Evolutionary conservation across 2,797 vertebrate genomes (phyloP).

Genomic region (Mus spretus): DNA sequence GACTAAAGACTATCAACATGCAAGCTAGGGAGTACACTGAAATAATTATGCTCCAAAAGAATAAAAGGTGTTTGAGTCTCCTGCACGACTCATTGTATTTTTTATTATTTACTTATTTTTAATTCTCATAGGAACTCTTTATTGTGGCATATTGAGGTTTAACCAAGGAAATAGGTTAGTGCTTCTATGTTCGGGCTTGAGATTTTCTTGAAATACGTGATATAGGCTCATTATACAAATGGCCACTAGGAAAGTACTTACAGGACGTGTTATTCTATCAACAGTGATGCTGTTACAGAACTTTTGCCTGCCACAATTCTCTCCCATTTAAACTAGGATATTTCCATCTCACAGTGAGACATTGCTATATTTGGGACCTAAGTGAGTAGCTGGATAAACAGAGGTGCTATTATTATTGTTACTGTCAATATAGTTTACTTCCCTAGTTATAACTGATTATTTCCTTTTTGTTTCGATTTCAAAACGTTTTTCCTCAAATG

Average conservation of each 20-base stretch:
- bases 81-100: not conserved
- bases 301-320: not conserved
- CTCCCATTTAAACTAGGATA: not conserved
- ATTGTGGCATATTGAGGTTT: not conserved
- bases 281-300: not conserved
- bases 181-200: not conserved
- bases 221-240: not conserved
- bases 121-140: not conserved
- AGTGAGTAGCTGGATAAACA: not conserved
- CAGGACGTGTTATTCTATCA: not conserved
- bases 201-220: slow-evolving; percentile 23
- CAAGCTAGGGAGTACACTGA: not conserved
- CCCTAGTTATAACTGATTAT: not conserved
- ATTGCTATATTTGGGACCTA: not conserved
- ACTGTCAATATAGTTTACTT: slow-evolving; percentile 45
- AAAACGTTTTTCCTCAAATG: slow-evolving; percentile 13
- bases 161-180: not conserved
- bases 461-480: slow-evolving; percentile 27
- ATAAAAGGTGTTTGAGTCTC: too few species aligned
- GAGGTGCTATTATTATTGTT: slow-evolving; percentile 27
- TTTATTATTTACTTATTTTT: not conserved
- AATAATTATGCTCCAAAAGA: not conserved
- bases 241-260: not conserved
- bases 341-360: slow-evolving; percentile 18
- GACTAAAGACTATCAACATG: not conserved